Conservation (phyloP, 1,140 invertebrate species). For the Drosophila hydei region DNA sequence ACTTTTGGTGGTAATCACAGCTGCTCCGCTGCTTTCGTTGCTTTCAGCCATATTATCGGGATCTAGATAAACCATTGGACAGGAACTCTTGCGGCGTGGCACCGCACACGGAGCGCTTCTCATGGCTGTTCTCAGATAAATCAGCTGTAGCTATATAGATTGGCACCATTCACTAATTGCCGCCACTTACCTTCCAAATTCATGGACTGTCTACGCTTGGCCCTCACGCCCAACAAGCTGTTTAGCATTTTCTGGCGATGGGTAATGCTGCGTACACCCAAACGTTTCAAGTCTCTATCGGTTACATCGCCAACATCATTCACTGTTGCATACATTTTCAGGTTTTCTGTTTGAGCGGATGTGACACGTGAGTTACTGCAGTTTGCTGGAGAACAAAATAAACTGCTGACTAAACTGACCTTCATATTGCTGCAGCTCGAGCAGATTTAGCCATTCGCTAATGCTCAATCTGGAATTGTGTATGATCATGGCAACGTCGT, state of each 20-base stretch:
- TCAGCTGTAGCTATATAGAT: not conserved
- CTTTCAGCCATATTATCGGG: constrained; percentile 40
- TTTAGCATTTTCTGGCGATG: constrained; percentile 87
- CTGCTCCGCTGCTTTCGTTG: constrained; percentile 37
- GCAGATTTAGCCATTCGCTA: constrained; percentile 67
- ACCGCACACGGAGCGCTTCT: constrained; percentile 41
- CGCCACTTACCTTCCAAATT: constrained; percentile 65
- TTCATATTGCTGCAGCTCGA: constrained; percentile 79
- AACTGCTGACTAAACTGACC: constrained; percentile 31
- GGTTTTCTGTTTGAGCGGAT: constrained; percentile 57
- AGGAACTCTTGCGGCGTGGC: constrained; percentile 66
- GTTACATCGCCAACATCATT: constrained; percentile 86
- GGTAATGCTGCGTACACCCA: constrained; percentile 87
- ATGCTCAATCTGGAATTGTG: constrained; percentile 75
- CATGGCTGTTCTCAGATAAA: constrained; percentile 9
- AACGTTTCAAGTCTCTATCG: constrained; percentile 86
- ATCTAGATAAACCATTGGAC: constrained; percentile 65
- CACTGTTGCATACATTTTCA: constrained; percentile 85
- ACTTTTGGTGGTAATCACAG: constrained; percentile 68
- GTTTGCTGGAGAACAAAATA: not conserved
- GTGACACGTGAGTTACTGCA: constrained; percentile 10
- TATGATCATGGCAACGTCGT: constrained; percentile 69
- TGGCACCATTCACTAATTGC: not conserved
- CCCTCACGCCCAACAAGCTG: constrained; percentile 86
- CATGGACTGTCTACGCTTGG: constrained; percentile 84